Evolutionary conservation across 64 coral and sea anemone species (phyloP).

Genomic region (Montipora cactus): DNA sequence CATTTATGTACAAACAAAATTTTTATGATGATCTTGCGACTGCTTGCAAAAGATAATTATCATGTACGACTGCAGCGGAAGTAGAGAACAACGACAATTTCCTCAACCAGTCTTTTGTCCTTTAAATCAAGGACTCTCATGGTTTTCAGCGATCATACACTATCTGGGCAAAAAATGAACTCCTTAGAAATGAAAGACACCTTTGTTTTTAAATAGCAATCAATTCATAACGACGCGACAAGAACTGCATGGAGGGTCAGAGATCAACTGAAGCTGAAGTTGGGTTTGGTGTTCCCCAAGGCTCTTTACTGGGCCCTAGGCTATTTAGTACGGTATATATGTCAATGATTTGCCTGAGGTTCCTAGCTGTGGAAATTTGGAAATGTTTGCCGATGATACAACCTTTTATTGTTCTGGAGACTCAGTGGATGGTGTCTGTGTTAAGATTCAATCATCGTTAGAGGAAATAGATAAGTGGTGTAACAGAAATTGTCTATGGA

Average conservation of each 20-base stretch:
- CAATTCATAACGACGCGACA: not conserved
- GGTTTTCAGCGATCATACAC: not conserved
- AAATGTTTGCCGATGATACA: no score
- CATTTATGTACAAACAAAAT: slow-evolving; percentile 9
- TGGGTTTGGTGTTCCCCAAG: no score
- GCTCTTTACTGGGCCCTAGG: no score
- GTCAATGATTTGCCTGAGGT: no score
- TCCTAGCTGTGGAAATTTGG: no score
- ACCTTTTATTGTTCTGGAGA: no score
- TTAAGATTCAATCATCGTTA: no score
- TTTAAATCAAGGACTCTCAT: no score
- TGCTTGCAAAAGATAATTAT: not conserved
- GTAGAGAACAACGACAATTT: slow-evolving; percentile 19
- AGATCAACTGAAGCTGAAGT: not conserved
- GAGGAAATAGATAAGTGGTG: no score
- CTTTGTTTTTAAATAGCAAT: slow-evolving; percentile 25
- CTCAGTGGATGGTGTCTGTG: no score
- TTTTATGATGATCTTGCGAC: not conserved
- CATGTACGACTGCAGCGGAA: slow-evolving; percentile 1
- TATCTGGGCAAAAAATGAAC: not conserved
- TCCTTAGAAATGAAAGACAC: slow-evolving; percentile 44
- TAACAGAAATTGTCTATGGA: no score
- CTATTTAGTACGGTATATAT: no score
- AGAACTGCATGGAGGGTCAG: slow-evolving; percentile 14
- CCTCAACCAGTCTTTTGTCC: not conserved